phyloP scores from a whole-genome alignment of 2,113 vertebrate genomes.

The Epinephelus cyanopodus region DNA sequence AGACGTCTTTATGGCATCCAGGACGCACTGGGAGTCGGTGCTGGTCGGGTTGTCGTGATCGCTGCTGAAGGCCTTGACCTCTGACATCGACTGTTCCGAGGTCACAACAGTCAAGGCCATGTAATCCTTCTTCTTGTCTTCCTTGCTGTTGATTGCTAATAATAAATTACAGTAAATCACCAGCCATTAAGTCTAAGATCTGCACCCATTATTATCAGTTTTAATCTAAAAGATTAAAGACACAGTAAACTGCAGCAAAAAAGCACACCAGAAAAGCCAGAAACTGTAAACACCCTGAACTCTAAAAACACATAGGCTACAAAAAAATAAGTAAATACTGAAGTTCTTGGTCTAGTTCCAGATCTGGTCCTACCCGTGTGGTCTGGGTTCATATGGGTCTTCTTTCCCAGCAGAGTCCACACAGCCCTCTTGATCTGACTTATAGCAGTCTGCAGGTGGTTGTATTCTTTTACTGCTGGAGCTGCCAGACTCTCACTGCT shows the following conservation, averaged over 20 bases:
- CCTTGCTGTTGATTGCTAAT: not conserved
- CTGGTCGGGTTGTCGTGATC: not conserved
- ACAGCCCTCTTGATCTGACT: constrained; percentile 86
- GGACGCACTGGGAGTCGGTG: constrained; percentile 84
- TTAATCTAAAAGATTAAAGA: no score
- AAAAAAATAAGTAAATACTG: no score
- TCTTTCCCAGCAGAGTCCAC: constrained; percentile 44
- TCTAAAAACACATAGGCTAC: no score
- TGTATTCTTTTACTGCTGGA: constrained; percentile 86
- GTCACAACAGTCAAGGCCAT: constrained; percentile 19
- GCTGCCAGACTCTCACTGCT: constrained; percentile 83
- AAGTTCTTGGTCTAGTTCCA: not conserved
- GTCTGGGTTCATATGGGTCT: not conserved
- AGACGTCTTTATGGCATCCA: constrained; percentile 66
- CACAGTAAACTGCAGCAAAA: no score
- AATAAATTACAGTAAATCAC: no score
- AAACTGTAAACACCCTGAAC: no score
- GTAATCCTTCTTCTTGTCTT: constrained; percentile 19
- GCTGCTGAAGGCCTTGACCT: constrained; percentile 26
- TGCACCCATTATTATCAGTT: not conserved
- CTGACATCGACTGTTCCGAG: constrained; percentile 69
- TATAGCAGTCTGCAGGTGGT: constrained; percentile 88
- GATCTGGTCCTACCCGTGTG: constrained; percentile 12
- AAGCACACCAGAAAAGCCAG: no score
- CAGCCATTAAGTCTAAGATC: no score